phyloP scores from a whole-genome alignment of 2,797 vertebrate genomes.

The Micromesistius poutassou region DNA sequence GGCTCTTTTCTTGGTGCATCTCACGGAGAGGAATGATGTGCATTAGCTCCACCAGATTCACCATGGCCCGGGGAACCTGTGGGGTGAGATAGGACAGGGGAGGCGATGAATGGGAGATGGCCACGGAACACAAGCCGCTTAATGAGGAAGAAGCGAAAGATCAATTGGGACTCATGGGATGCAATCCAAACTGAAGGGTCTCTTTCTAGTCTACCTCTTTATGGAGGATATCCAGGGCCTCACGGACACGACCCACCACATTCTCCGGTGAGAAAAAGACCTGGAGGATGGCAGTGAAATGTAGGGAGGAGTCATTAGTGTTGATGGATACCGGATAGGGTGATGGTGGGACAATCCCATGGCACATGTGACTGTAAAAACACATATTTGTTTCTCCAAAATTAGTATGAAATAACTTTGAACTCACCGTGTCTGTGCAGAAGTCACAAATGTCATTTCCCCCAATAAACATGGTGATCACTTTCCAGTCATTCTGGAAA shows the following conservation, averaged over 20 bases:
- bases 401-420: neutral
- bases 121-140: no score
- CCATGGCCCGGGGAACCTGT: conserved; percentile 88
- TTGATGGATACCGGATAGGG: no score
- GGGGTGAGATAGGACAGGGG: neutral
- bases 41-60: conserved; percentile 83
- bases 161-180: neutral
- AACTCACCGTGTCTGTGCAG: conserved; percentile 83
- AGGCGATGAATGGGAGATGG: neutral
- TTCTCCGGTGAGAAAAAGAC: conserved; percentile 76
- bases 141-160: no score
- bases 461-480: conserved; percentile 87
- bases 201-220: conserved; percentile 66
- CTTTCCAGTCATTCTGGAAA: conserved; percentile 87
- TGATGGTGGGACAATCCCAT: no score
- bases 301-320: neutral
- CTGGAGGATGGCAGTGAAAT: conserved; percentile 57
- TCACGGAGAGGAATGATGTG: conserved; percentile 72
- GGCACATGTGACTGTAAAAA: no score
- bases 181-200: neutral
- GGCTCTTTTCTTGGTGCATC: conserved; percentile 67
- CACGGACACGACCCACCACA: conserved; percentile 71
- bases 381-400: neutral
- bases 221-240: conserved; percentile 87
- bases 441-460: conserved; percentile 83